These are phyloP conservation scores for Motacilla alba DNA, from an alignment of 2,113 vertebrate genomes.

Conservation along the genomic window DNA sequence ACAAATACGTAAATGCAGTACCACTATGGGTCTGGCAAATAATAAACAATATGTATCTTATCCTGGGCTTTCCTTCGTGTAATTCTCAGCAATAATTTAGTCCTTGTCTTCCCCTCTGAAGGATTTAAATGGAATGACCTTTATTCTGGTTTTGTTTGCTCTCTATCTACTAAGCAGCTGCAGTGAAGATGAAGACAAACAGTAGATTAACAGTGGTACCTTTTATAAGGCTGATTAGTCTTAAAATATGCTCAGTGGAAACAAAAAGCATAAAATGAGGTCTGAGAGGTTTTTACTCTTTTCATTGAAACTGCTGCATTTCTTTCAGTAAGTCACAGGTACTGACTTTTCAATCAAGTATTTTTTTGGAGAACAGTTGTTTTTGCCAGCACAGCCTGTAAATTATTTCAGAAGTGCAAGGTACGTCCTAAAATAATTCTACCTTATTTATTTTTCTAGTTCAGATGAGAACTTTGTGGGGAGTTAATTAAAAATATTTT, in stretches of 20 bases:
- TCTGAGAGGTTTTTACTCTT: conserved; percentile 51
- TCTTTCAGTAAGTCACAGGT: conserved; percentile 45
- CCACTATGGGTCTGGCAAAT: conserved; percentile 64
- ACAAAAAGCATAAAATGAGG: conserved; percentile 61
- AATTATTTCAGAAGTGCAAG: conserved; percentile 49
- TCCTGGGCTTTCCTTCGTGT: conserved; percentile 58
- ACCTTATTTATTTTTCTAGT: conserved; percentile 48
- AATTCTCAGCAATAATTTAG: conserved; percentile 76
- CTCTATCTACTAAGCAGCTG: conserved; percentile 76
- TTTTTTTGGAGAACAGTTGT: conserved; percentile 35
- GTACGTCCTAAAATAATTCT: conserved; percentile 55
- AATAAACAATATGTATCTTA: conserved; percentile 71
- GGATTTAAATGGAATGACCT: conserved; percentile 81
- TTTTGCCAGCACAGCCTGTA: conserved; percentile 33
- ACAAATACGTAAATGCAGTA: conserved; percentile 71
- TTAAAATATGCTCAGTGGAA: conserved; percentile 76
- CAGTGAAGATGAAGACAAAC: conserved; percentile 79
- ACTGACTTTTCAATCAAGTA: conserved; percentile 56
- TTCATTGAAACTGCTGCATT: conserved; percentile 55
- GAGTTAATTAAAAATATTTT: conserved; percentile 59
- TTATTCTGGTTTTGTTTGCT: conserved; percentile 81
- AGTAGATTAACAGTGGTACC: conserved; percentile 78
- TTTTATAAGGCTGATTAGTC: conserved; percentile 77
- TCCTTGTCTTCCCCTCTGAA: conserved; percentile 72
- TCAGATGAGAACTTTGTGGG: conserved; percentile 2